Conservation (phyloP, 2,113 vertebrate genomes). For the Dicrurus megarhynchus region DNA sequence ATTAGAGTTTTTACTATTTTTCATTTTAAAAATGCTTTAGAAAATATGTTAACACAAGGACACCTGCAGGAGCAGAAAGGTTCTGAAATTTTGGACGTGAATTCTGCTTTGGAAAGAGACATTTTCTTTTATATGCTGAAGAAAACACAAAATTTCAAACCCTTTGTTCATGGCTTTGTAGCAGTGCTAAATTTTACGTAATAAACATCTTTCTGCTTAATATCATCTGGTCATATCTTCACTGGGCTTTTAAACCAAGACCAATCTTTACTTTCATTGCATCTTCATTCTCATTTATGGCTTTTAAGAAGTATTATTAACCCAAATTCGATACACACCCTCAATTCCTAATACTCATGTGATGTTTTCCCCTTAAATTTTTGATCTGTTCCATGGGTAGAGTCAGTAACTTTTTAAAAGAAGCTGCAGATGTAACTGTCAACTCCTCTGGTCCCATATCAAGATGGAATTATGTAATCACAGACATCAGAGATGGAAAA, state of each 20-base stretch:
- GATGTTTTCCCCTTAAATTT: not conserved
- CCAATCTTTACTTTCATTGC: not conserved
- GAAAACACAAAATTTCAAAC: not conserved
- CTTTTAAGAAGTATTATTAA: not conserved
- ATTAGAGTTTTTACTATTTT: conserved; percentile 54
- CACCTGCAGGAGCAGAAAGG: conserved; percentile 50
- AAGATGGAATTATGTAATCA: not conserved
- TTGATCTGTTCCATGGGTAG: not conserved
- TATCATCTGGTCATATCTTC: not conserved
- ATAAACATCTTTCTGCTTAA: not conserved
- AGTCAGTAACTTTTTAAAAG: not conserved
- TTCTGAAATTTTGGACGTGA: not conserved
- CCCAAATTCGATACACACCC: not conserved
- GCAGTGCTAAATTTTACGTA: not conserved
- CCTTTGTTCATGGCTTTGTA: not conserved
- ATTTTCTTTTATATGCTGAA: not conserved
- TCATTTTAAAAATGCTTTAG: conserved; percentile 47
- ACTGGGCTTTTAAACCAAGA: not conserved
- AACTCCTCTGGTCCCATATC: not conserved
- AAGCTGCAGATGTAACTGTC: not conserved
- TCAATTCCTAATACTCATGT: not conserved
- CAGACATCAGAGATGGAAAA: conserved; percentile 17
- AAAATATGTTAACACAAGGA: not conserved
- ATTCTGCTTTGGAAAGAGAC: not conserved
- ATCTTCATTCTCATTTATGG: not conserved